Conservation (phyloP, 1,140 invertebrate genomes). For the Cyrtorhinus lividipennis region DNA sequence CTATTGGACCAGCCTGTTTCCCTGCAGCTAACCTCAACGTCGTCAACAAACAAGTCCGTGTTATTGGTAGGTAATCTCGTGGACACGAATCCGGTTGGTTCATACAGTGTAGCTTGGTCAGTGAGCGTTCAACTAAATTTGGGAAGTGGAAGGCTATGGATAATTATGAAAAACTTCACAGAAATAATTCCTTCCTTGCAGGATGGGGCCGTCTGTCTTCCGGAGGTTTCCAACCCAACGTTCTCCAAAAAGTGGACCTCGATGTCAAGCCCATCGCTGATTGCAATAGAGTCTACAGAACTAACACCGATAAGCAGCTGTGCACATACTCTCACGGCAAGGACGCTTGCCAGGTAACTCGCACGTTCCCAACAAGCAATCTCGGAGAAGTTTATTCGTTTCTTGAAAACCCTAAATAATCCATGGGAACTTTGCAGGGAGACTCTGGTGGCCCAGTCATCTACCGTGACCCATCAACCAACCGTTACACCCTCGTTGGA, state of each 20-base stretch:
- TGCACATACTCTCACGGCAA: slow-evolving; percentile 46
- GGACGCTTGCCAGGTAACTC: slow-evolving; percentile 46
- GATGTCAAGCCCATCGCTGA: background rate
- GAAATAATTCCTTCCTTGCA: background rate
- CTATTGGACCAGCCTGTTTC: background rate
- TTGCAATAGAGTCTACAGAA: background rate
- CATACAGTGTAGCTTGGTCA: too few relatives aligned
- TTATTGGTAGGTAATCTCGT: background rate
- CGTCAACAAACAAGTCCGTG: background rate
- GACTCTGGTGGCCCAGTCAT: slow-evolving; percentile 1
- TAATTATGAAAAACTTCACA: too few relatives aligned
- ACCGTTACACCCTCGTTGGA: background rate
- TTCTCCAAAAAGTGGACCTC: background rate
- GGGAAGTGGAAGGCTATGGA: too few relatives aligned
- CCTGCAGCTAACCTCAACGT: background rate
- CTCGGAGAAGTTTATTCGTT: too few relatives aligned
- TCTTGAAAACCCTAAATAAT: too few relatives aligned
- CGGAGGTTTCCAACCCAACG: background rate
- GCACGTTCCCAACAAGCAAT: too few relatives aligned
- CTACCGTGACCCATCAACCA: background rate
- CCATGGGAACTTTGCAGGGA: too few relatives aligned
- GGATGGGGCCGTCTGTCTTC: background rate
- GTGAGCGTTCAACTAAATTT: too few relatives aligned
- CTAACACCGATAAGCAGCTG: slow-evolving; percentile 34
- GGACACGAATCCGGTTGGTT: too few relatives aligned